phyloP scores from a whole-genome alignment of 2,113 vertebrate genomes.

The Peromyscus maniculatus region DNA sequence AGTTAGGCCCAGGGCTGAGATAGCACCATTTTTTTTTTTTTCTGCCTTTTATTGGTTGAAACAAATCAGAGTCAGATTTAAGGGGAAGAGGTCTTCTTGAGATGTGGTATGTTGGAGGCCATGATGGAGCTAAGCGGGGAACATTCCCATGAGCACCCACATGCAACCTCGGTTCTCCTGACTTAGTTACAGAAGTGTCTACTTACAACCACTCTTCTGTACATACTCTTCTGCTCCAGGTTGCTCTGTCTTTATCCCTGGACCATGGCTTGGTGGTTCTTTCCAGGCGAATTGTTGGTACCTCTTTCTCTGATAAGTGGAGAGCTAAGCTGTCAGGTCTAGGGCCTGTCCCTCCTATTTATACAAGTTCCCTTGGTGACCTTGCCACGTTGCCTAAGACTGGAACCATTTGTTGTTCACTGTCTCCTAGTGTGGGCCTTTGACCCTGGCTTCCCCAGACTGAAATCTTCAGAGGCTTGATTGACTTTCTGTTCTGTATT shows the following conservation, averaged over 20 bases:
- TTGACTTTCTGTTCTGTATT: accelerated
- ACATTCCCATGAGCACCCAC: background rate
- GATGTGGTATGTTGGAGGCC: no score
- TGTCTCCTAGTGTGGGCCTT: background rate
- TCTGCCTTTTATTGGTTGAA: background rate
- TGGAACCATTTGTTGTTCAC: background rate
- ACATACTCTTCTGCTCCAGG: background rate
- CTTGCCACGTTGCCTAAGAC: no score
- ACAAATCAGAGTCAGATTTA: background rate
- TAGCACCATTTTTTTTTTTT: accelerated
- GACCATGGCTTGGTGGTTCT: no score
- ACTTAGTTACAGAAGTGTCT: background rate
- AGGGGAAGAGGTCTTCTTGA: no score
- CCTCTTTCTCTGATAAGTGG: background rate
- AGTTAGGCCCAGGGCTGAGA: background rate
- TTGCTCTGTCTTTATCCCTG: no score
- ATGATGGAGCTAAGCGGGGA: accelerated
- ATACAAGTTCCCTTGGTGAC: background rate
- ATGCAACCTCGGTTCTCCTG: accelerated
- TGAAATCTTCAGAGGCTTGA: background rate
- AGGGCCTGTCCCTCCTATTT: background rate
- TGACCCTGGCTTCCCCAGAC: background rate
- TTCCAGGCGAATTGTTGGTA: background rate
- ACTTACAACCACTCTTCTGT: no score
- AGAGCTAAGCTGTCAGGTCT: background rate